Evolutionary conservation across 1,140 invertebrate genomes (phyloP), one percentile per base, ranked within the genome.

Genomic region (Bombus consobrinus): DNA sequence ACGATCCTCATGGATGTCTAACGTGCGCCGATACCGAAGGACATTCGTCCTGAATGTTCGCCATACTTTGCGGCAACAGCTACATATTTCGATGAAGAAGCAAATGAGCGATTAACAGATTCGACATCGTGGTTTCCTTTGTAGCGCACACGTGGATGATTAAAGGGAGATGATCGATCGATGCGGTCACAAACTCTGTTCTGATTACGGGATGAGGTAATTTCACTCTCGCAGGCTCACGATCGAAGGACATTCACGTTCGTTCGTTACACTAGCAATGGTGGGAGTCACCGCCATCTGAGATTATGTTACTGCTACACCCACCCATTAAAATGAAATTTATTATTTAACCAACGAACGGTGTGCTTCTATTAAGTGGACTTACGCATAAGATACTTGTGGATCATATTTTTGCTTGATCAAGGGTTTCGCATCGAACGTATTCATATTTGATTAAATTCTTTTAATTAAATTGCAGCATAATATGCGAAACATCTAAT

Each of bases 31-130:
- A 75, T 47, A 43, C 57, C 84, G 76, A 87, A 89, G 84, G 85
- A 89, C 77, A 64, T 28, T 79, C 62, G 84, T 81, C 85, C 72
- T 84, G 77, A 82, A 88, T 68, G 37, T 9, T 53, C 73, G 6
- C 32, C 73, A n/a, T 25, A 12, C 43, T 22, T 68, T 34, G 12
- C 28, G 1, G 32, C 13, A 47, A 25, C 6, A 28, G 28, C 57
- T n/a, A 25, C 18, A 18, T 41, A 39, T 57, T 84, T 89, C 69
- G 77, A 47, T 34, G 72, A 57, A 81, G 62, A 18, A 66, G n/a
- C 0, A 32, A 66, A 25, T 73, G 62, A 74, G 84, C 68, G 81
- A 87, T 57, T 6, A 9, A 9, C 9, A 32, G 22, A 57, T 41
- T 83, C 72, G 32, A 15, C 3, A n/a, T 13, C 3, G 25, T 15